These are phyloP conservation scores for Coremacera marginata DNA, from an alignment of 2,888 invertebrate genomes.

Conservation along the genomic window DNA sequence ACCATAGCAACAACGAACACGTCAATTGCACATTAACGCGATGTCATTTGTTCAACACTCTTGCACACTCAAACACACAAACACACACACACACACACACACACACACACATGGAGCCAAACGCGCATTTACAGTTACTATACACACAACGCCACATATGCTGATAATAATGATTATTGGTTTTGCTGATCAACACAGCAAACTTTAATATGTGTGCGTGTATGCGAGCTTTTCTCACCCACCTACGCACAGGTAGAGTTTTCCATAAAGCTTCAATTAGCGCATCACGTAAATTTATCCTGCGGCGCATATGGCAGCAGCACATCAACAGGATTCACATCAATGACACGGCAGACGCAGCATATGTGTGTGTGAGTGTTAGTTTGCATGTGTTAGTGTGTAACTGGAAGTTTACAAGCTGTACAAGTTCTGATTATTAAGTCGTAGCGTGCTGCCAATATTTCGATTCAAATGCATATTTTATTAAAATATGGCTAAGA, in stretches of 20 bases:
- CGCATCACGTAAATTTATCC: not conserved
- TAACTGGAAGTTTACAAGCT: not conserved
- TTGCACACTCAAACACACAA: not conserved
- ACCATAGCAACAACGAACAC: constrained; percentile 18
- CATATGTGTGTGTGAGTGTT: not conserved
- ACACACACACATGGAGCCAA: not conserved
- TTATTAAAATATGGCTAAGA: too few relatives aligned
- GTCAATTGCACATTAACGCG: constrained; percentile 36
- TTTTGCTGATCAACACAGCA: not conserved
- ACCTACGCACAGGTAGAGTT: not conserved
- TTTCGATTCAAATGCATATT: too few relatives aligned
- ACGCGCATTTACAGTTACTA: not conserved
- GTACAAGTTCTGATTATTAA: not conserved
- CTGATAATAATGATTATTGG: constrained; percentile 17
- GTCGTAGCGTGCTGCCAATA: not conserved
- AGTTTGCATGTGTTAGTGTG: not conserved
- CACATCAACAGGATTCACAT: constrained; percentile 18
- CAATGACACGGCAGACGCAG: not conserved
- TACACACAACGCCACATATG: not conserved
- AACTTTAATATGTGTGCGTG: not conserved
- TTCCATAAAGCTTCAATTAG: not conserved
- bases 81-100: constrained; percentile 9
- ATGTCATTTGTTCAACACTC: constrained; percentile 26
- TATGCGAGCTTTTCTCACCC: not conserved
- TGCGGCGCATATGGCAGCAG: constrained; percentile 11